Base-by-base conservation (phyloP, 2,888 invertebrate genomes). In the Agonum fuliginosum region DNA sequence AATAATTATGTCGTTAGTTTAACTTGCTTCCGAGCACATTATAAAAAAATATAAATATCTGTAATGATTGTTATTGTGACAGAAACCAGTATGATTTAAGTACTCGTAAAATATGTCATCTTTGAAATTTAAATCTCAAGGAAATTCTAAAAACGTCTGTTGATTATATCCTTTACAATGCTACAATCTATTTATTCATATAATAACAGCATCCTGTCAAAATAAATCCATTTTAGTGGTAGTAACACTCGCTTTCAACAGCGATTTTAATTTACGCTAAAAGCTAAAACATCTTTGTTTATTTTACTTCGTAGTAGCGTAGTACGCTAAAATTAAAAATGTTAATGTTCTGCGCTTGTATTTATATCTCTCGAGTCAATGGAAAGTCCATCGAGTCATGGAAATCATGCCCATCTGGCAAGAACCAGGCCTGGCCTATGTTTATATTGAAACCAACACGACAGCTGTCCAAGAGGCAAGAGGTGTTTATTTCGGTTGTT, bases 321-420 rank as follows among this genome's bases (percentile, higher is more conserved):
- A 37, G 37, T n/a, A 30, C 37, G 37, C 37, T 37, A 37, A 37
- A 37, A 37, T 37, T 37, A 37, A 37, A 37, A 37, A 37, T 37
- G 37, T 12, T 37, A 37, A 37, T 37, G 37, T 37, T 37, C n/a
- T 37, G 1, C 37, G 37, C n/a, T n/a, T 37, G 37, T 37, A 37
- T 37, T 37, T 37, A 37, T 37, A 37, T 37, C 37, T 37, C n/a
- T n/a, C 37, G 1, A 37, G 37, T 37, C 37, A 37, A 37, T 37
- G 37, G 37, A 10, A 37, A 37, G 37, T 37, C 37, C 37, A 37
- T 37, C 37, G 10, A 37, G n/a, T 37, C 37, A 37, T 37, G 37
- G 37, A 37, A 37, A 37, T 37, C 37, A n/a, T n/a, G 37, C 37
- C n/a, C 37, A 37, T 37, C 37, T 37, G 37, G 37, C 37, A n/a